These are phyloP conservation scores for Cichlasoma orientale DNA, from an alignment of 2,797 vertebrate species.

Conservation along the genomic window DNA sequence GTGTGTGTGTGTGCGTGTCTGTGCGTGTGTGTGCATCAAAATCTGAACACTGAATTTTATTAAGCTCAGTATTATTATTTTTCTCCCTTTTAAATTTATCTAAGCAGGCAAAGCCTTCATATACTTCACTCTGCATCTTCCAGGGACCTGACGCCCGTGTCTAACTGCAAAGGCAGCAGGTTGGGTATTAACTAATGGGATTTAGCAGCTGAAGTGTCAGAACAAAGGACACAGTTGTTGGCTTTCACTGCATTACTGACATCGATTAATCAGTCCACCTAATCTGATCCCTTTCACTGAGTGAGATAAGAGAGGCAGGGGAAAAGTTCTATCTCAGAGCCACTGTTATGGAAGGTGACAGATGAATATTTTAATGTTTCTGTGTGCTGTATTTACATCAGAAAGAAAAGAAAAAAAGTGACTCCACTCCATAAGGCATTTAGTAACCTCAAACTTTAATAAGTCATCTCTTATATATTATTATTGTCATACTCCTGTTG, in stretches of 20 bases:
- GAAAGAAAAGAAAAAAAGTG: conserved; percentile 25
- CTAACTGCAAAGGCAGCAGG: conserved; percentile 75
- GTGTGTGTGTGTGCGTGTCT: no score
- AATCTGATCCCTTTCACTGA: conserved; percentile 67
- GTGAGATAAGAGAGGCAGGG: conserved; percentile 9
- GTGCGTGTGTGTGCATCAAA: no score
- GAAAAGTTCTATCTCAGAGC: not conserved
- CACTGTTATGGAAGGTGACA: not conserved
- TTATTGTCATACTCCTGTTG: conserved; percentile 43
- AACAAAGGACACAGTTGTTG: conserved; percentile 73
- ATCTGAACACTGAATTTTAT: no score
- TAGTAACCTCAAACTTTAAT: conserved; percentile 68
- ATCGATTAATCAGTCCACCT: conserved; percentile 66
- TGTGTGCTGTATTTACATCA: not conserved
- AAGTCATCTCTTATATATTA: conserved; percentile 37
- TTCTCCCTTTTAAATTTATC: not conserved
- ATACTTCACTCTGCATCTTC: conserved; percentile 5
- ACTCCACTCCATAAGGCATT: conserved; percentile 55
- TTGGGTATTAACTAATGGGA: conserved; percentile 75
- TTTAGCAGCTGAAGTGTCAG: conserved; percentile 75
- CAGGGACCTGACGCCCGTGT: conserved; percentile 47
- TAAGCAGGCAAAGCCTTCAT: conserved; percentile 5
- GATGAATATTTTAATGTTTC: not conserved
- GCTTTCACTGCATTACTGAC: conserved; percentile 76
- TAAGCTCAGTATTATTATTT: not conserved